A percentile compares a stretch with the other conserved stretches of the same genome.
Conservation (phyloP, 2,888 invertebrate species). For the Tiliacea aurago region DNA sequence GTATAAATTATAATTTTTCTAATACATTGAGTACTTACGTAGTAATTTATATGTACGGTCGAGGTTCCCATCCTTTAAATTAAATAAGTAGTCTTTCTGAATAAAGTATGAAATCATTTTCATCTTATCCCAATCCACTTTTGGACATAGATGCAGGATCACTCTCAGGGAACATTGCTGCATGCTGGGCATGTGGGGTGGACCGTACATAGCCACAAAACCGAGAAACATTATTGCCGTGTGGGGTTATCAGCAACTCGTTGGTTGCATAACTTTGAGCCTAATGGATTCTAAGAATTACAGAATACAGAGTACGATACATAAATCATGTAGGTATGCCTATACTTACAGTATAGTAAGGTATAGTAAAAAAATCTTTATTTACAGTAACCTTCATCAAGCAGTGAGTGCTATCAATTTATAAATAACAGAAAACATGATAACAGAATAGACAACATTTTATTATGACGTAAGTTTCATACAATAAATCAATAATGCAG, state of each 20-base stretch:
- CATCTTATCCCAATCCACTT: background rate
- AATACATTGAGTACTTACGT: background rate
- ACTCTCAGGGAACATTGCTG: background rate
- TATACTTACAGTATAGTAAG: slow-evolving; percentile 1
- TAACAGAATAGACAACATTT: slow-evolving; percentile 51
- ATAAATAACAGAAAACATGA: slow-evolving; percentile 52
- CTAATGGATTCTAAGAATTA: background rate
- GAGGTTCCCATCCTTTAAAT: background rate
- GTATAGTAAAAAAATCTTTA: slow-evolving; percentile 54
- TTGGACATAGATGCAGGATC: too few relatives aligned
- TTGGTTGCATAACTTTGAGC: background rate
- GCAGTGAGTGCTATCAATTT: slow-evolving; percentile 50
- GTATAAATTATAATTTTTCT: slow-evolving; percentile 9
- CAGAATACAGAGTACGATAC: slow-evolving; percentile 5
- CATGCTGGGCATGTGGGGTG: background rate
- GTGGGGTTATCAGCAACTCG: background rate
- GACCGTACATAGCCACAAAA: too few relatives aligned
- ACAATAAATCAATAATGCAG: slow-evolving; percentile 23
- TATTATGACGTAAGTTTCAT: slow-evolving; percentile 41
- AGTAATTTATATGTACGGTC: background rate
- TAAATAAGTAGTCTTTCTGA: background rate
- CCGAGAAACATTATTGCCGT: background rate
- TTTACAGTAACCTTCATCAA: slow-evolving; percentile 58
- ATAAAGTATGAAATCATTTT: background rate
- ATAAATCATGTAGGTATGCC: slow-evolving; percentile 21